phyloP scores from a whole-genome alignment of 2,797 vertebrate genomes.

The Aulostomus chinensis region DNA sequence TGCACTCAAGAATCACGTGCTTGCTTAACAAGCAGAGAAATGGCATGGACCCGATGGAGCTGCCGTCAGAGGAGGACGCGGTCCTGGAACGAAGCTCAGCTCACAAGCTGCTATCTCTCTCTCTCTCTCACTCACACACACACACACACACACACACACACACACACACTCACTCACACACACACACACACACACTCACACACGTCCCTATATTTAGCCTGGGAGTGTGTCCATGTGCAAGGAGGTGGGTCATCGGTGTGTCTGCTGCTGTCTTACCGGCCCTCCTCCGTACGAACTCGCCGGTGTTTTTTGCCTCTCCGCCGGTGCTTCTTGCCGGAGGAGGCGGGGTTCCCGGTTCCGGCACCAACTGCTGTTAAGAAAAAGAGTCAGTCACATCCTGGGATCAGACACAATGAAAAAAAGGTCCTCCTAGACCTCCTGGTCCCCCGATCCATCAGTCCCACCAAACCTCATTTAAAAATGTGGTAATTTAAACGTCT shows the following conservation, averaged over 20 bases:
- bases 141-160: too few species aligned
- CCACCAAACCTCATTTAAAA: background rate
- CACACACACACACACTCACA: background rate
- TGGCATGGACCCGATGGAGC: too few species aligned
- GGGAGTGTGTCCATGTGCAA: background rate
- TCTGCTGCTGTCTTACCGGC: conserved; percentile 53
- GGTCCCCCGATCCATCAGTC: background rate
- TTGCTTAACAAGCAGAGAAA: too few species aligned
- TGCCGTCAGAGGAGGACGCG: too few species aligned
- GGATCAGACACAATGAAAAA: background rate
- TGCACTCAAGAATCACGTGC: too few species aligned
- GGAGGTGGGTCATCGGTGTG: background rate
- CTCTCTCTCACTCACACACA: too few species aligned
- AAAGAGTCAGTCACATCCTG: background rate
- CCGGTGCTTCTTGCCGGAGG: conserved; percentile 67
- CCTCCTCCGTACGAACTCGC: conserved; percentile 51
- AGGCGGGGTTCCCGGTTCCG: conserved; percentile 48
- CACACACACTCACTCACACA: too few species aligned
- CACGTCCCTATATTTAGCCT: conserved; percentile 21
- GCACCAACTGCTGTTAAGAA: conserved; percentile 60
- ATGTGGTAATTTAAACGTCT: background rate
- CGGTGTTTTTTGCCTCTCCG: conserved; percentile 76
- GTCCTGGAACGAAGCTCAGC: too few species aligned
- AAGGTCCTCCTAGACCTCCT: too few species aligned
- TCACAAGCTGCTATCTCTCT: too few species aligned